Evolutionary conservation across 2,888 invertebrate species (phyloP).

Genomic region (Drosophila gaucha): DNA sequence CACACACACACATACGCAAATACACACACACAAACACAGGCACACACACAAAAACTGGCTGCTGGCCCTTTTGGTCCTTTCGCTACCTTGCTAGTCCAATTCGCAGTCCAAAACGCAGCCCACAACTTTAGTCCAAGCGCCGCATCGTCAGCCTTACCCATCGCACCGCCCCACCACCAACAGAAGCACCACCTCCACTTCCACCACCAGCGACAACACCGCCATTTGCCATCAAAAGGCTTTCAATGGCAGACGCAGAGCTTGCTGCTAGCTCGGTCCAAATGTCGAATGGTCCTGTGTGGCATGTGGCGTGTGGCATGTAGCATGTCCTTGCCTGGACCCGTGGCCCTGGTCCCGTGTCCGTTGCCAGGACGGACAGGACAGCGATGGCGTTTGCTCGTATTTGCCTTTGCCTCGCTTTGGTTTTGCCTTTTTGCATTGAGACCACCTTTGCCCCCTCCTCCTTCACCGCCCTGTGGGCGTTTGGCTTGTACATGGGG

Average conservation of each 20-base stretch:
- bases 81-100: constrained; percentile 64
- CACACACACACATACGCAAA: constrained; percentile 20
- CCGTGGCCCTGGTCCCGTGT: constrained; percentile 35
- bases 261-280: constrained; percentile 30
- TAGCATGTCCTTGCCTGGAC: constrained; percentile 31
- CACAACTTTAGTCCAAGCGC: constrained; percentile 21
- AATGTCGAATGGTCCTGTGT: constrained; percentile 28
- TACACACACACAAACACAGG: constrained; percentile 15
- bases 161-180: background rate
- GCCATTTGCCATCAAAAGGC: constrained; percentile 67
- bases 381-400: constrained; percentile 73
- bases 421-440: constrained; percentile 38
- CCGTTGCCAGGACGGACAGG: constrained; percentile 65
- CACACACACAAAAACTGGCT: constrained; percentile 22
- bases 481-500: constrained; percentile 56
- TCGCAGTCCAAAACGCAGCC: constrained; percentile 41
- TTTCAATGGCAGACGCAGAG: constrained; percentile 74
- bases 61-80: constrained; percentile 69
- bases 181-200: constrained; percentile 9
- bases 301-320: constrained; percentile 16
- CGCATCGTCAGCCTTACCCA: background rate
- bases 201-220: constrained; percentile 16
- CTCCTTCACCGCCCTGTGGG: constrained; percentile 26
- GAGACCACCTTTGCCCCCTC: constrained; percentile 1
- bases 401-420: constrained; percentile 51